Evolutionary conservation across 2,797 vertebrate genomes (phyloP), one percentile per base, ranked within the genome.

Genomic region (Huso huso): DNA sequence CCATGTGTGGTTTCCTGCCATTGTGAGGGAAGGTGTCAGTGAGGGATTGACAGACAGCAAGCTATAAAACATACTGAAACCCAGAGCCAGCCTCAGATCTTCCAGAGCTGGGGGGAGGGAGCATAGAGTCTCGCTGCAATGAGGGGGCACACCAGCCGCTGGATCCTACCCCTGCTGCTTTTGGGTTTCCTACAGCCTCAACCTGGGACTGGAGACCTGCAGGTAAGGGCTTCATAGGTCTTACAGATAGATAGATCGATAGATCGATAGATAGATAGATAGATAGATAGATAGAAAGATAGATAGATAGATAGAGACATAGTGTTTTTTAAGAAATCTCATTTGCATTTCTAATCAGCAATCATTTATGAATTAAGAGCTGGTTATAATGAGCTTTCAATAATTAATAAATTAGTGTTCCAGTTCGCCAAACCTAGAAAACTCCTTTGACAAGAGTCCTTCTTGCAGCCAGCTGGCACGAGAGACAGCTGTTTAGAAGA

Each of bases 101-200:
- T n/a, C 55, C 55, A 23, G 64, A 6, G 51, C 10, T 48, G 10
- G 71, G 64, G 58, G 63, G 64, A 65, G 11, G 18, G n/a, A 37
- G 15, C n/a, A 18, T 6, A 8, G 13, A 63, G 65, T 18, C 59
- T 58, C 72, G 11, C 63, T 9, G 64, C 75, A 70, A 90, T 90
- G 92, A 79, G 72, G 79, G 71, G 76, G 70, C 75, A 75, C 63
- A 76, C 77, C 57, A 74, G 66, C 8, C 67, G 51, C 65, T 88
- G 88, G 87, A 67, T 92, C 61, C 69, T 91, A 18, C 81, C 89
- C 66, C 79, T 94, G 76, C 74, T 95, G 68, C 80, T 97, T 79
- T 80, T 90, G 65, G 89, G 83, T 68, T 72, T 92, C 48, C 70
- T 89, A 73, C 85, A 84, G 64, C 85, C 77, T 18, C 71, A 79